These are phyloP conservation scores for Gonioctena quinquepunctata DNA, from an alignment of 1,140 invertebrate genomes.

Conservation along the genomic window DNA sequence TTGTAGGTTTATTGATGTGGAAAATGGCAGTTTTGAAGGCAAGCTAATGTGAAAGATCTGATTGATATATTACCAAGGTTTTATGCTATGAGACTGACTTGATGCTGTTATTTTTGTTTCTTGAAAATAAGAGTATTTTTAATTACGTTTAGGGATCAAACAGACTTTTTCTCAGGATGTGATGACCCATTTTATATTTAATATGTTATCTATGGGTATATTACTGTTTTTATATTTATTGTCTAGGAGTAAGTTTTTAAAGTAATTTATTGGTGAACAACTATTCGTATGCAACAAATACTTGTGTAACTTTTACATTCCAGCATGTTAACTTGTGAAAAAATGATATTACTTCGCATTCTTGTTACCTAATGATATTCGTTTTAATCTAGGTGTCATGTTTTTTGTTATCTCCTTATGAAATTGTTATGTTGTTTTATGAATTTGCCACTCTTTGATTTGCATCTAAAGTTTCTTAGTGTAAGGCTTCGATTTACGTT, in stretches of 20 bases:
- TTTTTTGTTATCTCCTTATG: not conserved
- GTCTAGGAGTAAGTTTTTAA: conserved; percentile 15
- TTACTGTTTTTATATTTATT: conserved; percentile 22
- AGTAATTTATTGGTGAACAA: conserved; percentile 11
- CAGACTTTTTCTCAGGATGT: not conserved
- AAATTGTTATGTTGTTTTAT: not conserved
- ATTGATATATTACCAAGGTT: not conserved
- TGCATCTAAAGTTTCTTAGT: too few relatives aligned
- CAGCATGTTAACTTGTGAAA: not conserved
- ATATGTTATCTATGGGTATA: conserved; percentile 14
- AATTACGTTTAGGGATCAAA: not conserved
- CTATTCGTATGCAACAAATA: conserved; percentile 18
- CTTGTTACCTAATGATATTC: not conserved
- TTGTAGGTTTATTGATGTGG: too few relatives aligned
- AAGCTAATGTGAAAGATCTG: too few relatives aligned
- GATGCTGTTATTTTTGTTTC: not conserved
- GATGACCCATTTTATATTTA: not conserved
- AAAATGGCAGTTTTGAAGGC: not conserved
- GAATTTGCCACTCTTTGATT: not conserved
- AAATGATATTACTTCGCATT: not conserved
- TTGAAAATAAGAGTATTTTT: not conserved
- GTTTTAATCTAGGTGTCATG: not conserved
- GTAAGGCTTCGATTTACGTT: not conserved
- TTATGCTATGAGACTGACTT: not conserved
- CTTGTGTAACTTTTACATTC: conserved; percentile 17